A percentile compares a stretch with the other conserved stretches of the same genome.
Evolutionary conservation across 2,888 invertebrate species (phyloP).

Genomic region (Apamea epomidion): DNA sequence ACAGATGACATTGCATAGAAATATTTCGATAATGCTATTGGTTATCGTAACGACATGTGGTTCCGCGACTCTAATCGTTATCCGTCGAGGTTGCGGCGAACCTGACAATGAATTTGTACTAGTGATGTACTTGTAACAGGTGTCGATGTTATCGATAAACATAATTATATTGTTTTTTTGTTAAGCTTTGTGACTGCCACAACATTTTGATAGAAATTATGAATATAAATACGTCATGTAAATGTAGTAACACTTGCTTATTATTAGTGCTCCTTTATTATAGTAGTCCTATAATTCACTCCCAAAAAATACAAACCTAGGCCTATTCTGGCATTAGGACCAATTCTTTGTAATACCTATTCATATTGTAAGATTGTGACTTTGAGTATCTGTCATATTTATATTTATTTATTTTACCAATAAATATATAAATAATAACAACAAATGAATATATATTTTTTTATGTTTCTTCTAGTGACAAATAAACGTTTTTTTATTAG

Average conservation of each 20-base stretch:
- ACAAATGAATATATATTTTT: too few relatives aligned
- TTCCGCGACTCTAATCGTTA: constrained; percentile 87
- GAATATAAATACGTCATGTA: not conserved
- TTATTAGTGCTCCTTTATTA: not conserved
- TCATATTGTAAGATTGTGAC: too few relatives aligned
- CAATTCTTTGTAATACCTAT: too few relatives aligned
- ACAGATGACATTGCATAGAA: constrained; percentile 78
- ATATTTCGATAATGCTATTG: constrained; percentile 82
- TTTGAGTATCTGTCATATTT: too few relatives aligned
- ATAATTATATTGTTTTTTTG: not conserved
- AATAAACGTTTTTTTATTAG: too few relatives aligned
- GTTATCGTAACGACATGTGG: constrained; percentile 79
- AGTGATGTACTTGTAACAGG: constrained; percentile 73
- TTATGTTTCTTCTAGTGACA: too few relatives aligned
- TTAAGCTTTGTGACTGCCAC: not conserved
- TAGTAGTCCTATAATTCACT: too few relatives aligned
- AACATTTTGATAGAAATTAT: not conserved
- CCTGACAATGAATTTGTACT: constrained; percentile 88
- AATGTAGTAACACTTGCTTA: not conserved
- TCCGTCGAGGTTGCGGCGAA: constrained; percentile 85
- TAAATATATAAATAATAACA: too few relatives aligned
- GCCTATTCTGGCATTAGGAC: too few relatives aligned
- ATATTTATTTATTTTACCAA: too few relatives aligned
- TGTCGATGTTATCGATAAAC: constrained; percentile 64
- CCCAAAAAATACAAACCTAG: too few relatives aligned